These are phyloP conservation scores for Hystrix cristata DNA, from an alignment of 2,113 vertebrate species.

Conservation along the genomic window DNA sequence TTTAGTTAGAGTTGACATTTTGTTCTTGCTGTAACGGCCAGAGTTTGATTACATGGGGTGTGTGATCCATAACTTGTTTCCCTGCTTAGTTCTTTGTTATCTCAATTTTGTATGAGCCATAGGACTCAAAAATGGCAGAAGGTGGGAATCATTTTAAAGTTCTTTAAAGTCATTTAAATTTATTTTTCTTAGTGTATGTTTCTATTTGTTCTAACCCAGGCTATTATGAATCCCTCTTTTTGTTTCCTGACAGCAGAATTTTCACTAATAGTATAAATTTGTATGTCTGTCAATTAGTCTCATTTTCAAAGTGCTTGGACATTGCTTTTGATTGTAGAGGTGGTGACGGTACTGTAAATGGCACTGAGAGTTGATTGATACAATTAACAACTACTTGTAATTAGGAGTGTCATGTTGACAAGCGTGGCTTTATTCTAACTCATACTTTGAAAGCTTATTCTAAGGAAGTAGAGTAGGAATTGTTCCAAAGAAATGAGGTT, in stretches of 20 bases:
- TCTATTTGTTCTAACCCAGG: slow-evolving; percentile 53
- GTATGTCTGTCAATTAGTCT: slow-evolving; percentile 73
- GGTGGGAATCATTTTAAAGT: slow-evolving; percentile 16
- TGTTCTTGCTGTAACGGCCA: slow-evolving; percentile 30
- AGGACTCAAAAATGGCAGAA: not conserved
- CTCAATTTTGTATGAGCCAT: not conserved
- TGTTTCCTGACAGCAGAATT: slow-evolving; percentile 69
- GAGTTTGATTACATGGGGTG: slow-evolving; percentile 60
- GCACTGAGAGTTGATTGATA: slow-evolving; percentile 82
- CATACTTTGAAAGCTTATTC: slow-evolving; percentile 81
- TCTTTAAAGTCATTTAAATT: slow-evolving; percentile 38
- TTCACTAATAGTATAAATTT: slow-evolving; percentile 81
- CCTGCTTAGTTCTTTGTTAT: slow-evolving; percentile 56
- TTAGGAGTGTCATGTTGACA: slow-evolving; percentile 79
- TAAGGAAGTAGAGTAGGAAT: slow-evolving; percentile 79
- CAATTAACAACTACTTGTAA: slow-evolving; percentile 81
- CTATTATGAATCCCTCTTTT: slow-evolving; percentile 62
- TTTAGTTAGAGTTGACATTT: slow-evolving; percentile 74
- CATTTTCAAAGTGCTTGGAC: slow-evolving; percentile 79
- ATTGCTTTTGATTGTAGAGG: slow-evolving; percentile 80
- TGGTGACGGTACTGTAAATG: slow-evolving; percentile 78
- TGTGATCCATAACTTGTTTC: slow-evolving; percentile 70
- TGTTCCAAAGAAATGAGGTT: slow-evolving; percentile 78
- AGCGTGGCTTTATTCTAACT: slow-evolving; percentile 83
- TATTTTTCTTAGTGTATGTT: slow-evolving; percentile 54